phyloP scores from a whole-genome alignment of 64 coral and sea anemone genomes.

The Dendrophyllia cribrosa region DNA sequence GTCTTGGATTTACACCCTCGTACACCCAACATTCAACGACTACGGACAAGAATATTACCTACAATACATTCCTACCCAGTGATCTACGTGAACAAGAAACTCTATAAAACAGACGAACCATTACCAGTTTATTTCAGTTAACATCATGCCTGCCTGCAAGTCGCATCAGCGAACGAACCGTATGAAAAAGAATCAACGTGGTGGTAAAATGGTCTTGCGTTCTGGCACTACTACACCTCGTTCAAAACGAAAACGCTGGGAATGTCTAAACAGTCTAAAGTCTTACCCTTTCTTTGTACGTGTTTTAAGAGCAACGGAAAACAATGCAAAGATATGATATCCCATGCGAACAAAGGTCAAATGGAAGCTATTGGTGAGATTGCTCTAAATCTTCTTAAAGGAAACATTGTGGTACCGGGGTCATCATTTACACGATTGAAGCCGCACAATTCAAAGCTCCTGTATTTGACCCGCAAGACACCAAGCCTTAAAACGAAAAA shows the following conservation, averaged over 20 bases:
- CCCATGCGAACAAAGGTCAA: neutral
- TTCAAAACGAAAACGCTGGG: too few species aligned
- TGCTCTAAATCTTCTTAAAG: constrained; percentile 21
- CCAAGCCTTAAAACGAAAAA: constrained; percentile 16
- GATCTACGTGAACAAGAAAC: neutral
- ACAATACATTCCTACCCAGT: neutral
- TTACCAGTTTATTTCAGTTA: neutral
- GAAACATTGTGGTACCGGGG: neutral
- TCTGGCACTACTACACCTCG: too few species aligned
- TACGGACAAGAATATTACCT: neutral
- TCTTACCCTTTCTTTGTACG: too few species aligned
- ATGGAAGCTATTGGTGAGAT: constrained; percentile 17
- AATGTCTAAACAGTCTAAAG: too few species aligned
- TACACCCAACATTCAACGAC: too few species aligned
- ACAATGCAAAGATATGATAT: neutral
- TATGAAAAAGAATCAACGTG: too few species aligned
- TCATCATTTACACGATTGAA: constrained; percentile 39
- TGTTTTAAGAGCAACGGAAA: too few species aligned
- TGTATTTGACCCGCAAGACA: constrained; percentile 9
- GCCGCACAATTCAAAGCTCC: constrained; percentile 29
- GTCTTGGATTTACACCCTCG: too few species aligned
- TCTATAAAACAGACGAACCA: too few species aligned
- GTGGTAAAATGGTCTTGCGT: too few species aligned
- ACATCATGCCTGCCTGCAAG: neutral
- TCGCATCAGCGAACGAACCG: neutral